Base-by-base conservation (phyloP, 2,113 vertebrate genomes). In the Pithys albifrons region DNA sequence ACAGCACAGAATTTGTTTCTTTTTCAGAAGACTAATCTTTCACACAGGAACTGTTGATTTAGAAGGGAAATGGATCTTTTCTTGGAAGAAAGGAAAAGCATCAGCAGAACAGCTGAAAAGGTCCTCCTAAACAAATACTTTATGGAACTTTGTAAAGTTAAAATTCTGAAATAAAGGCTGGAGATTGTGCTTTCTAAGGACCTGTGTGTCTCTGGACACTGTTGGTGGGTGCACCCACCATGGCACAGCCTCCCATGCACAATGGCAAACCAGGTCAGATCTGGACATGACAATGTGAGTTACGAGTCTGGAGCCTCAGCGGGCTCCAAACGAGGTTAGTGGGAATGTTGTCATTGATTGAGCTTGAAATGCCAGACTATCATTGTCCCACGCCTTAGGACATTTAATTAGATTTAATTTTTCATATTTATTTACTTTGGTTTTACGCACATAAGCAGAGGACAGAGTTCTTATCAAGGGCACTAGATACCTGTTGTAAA, bases 331-430 rank as follows among this genome's bases (percentile, higher is more conserved):
- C 0, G 7, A 96, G 73, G 88, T 96, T 96, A 97, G 91, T 87
- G 83, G 85, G 61, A 96, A 92, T 35, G 73, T 59, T 96, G 93
- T 89, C 93, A 96, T 94, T 96, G 92, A 92, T 54, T 92, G 96
- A 95, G 76, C 88, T 92, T 27, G 35, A 94, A 96, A 93, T 95
- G 80, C 87, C 93, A 97, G 93, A 89, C 88, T 94, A 94, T 78
- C 95, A 23, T 69, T 91, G 95, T 95, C 57, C 92, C 45, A 45
- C 69, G 95, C 91, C 96, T 94, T 92, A 49, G 61, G 91, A 95
- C 93, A 96, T 96, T 72, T 96, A 91, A 94, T 96, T 96, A 95
- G 37, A 62, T 91, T 96, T 93, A 96, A 93, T 95, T 96, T 95
- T 94, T 95, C 90, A 70, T 94, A 96, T 94, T 81, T 96, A 96